Evolutionary conservation across 2,888 invertebrate genomes (phyloP), one percentile per base, ranked within the genome.

Genomic region (Harpalus rufipes): DNA sequence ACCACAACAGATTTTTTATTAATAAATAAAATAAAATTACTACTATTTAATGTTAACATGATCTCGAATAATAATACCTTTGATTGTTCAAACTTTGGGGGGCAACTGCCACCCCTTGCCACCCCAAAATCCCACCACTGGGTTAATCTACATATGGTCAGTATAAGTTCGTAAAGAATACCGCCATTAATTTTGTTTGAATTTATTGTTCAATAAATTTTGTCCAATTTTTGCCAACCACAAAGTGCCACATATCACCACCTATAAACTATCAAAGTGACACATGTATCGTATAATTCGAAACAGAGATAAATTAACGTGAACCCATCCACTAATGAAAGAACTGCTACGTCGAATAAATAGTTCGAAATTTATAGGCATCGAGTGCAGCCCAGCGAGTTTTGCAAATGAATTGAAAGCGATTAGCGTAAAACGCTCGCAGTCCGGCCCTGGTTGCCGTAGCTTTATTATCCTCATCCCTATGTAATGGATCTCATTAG

Each of bases 401-500:
- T 74, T 74, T 44, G 72, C 72, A 74, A 74, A 74, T 74, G 72
- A 74, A 74, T 74, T 74, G 72, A 74, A 44, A 44, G 51, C 72
- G 72, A 74, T 74, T 74, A 74, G 44, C 72, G 72, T 74, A 18
- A 68, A 68, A 68, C 14, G 41, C 68, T 14, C 16, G 10, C 21
- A 41, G 44, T 74, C 41, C 72, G 51, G 72, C 16, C 72, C 72
- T 74, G 72, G 68, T n/a, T 44, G 18, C 44, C 72, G 44, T 14
- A 74, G 72, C 72, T 74, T 74, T 74, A 74, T 74, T 74, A 74
- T 74, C 72, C 72, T 10, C 72, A 74, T 74, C 44, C 72, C 72
- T 44, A 74, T 76, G 58, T 78, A 78, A 78, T 78, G 78, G 78
- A 80, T 80, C 80, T 61, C 59, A 80, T 80, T 80, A 80, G 65